Evolutionary conservation across 2,797 vertebrate genomes (phyloP).

Genomic region (Emys orbicularis): DNA sequence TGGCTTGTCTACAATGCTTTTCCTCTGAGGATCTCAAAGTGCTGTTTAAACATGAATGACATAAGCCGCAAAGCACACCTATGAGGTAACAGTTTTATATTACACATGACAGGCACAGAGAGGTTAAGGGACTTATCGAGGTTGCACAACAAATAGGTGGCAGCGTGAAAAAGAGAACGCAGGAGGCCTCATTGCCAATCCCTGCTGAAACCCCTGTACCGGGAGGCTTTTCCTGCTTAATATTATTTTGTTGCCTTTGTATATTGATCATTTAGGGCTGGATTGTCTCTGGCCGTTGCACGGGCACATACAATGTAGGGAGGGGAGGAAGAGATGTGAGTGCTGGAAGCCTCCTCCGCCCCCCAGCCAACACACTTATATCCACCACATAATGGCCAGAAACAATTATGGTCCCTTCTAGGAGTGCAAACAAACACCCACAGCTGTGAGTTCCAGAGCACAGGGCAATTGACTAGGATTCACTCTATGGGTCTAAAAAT

Average conservation of each 20-base stretch:
- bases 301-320: background rate
- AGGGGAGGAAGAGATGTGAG: background rate
- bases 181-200: background rate
- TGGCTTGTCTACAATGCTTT: background rate
- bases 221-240: background rate
- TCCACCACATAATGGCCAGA: accelerated
- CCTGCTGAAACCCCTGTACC: background rate
- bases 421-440: background rate
- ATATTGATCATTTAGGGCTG: background rate
- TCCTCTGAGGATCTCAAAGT: background rate
- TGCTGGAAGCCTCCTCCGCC: background rate
- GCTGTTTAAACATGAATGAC: background rate
- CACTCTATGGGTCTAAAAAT: background rate
- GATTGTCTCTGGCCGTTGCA: background rate
- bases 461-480: background rate
- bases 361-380: background rate
- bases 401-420: background rate
- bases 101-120: background rate
- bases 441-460: background rate
- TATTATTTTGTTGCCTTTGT: background rate
- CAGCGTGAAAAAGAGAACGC: background rate
- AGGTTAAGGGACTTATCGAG: background rate
- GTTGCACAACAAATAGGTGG: background rate
- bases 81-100: background rate
- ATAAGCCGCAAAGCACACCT: background rate